Conservation (phyloP, 2,888 invertebrate species). For the Thereva nobilitata region DNA sequence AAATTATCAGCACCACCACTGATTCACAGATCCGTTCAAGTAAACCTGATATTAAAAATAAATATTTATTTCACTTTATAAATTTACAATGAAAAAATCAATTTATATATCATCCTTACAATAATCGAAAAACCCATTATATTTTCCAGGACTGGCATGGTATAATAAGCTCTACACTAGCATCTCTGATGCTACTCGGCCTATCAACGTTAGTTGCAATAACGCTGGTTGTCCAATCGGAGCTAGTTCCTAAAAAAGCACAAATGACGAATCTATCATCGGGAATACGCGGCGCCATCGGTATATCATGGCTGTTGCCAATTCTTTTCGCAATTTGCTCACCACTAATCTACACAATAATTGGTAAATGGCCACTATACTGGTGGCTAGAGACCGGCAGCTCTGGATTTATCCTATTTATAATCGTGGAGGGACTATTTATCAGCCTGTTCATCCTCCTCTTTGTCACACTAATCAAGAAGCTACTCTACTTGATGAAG, state of each 20-base stretch:
- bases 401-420: conserved; percentile 67
- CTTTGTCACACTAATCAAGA: conserved; percentile 68
- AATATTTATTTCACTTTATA: no score
- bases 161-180: conserved; percentile 65
- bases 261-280: conserved; percentile 48
- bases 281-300: conserved; percentile 56
- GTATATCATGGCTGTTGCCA: conserved; percentile 58
- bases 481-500: conserved; percentile 64
- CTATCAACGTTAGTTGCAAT: conserved; percentile 65
- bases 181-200: conserved; percentile 66
- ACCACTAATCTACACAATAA: conserved; percentile 57
- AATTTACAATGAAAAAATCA: no score
- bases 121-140: neutral
- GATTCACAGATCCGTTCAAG: no score
- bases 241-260: conserved; percentile 55
- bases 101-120: no score
- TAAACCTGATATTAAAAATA: no score
- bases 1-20: no score
- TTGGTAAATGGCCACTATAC: conserved; percentile 58
- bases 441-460: conserved; percentile 70
- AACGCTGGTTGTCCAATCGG: conserved; percentile 56
- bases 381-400: conserved; percentile 69
- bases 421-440: conserved; percentile 70
- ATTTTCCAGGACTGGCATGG: conserved; percentile 63
- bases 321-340: conserved; percentile 56